Evolutionary conservation across 2,113 vertebrate species (phyloP).

Genomic region (Prolemur simus): DNA sequence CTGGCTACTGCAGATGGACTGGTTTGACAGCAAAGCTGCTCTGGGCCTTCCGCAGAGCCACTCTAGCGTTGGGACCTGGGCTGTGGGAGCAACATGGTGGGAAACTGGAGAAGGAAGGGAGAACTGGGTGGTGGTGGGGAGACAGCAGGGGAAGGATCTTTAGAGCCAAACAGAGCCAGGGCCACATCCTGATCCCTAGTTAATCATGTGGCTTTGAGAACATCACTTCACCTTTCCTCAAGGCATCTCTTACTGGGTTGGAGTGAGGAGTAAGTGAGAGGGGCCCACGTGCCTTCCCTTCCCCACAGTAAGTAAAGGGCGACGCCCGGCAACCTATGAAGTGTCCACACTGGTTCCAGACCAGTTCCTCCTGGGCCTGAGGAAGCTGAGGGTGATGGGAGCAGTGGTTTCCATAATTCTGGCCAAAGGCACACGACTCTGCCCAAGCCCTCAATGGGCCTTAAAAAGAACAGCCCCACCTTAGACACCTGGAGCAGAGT

Average conservation of each 20-base stretch:
- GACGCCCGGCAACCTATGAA: background rate
- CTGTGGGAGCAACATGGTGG: accelerated
- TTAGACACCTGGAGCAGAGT: background rate
- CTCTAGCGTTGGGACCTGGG: accelerated
- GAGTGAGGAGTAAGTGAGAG: background rate
- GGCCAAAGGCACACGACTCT: background rate
- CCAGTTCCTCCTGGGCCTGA: background rate
- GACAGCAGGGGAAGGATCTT: background rate
- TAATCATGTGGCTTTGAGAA: background rate
- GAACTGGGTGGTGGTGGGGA: background rate
- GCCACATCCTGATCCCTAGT: background rate
- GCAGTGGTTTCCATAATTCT: background rate
- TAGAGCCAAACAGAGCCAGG: background rate
- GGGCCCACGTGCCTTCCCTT: background rate
- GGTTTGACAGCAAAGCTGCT: background rate
- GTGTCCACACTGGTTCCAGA: accelerated
- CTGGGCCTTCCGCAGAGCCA: background rate
- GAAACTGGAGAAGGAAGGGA: background rate
- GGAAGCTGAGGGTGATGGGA: background rate
- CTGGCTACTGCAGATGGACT: background rate
- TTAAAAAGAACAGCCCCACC: background rate
- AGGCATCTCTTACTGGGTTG: background rate
- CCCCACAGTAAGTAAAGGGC: background rate
- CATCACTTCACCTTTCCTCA: background rate
- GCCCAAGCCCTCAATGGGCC: background rate